Conservation (phyloP, 2,888 invertebrate species). For the Drosophila leonis region DNA sequence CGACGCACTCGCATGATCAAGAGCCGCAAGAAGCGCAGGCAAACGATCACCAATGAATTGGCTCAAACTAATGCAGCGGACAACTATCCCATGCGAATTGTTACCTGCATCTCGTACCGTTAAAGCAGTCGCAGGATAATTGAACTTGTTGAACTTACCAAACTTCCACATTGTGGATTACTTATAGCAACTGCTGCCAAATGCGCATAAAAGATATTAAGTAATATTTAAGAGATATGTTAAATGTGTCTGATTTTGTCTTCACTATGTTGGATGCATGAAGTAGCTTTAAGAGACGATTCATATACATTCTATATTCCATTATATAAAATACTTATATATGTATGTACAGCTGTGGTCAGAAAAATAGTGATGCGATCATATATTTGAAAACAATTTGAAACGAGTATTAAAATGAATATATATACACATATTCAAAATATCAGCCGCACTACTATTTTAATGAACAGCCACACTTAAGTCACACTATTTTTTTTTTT, state of each 20-base stretch:
- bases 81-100: neutral
- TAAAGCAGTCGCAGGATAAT: too few relatives aligned
- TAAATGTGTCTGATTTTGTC: neutral
- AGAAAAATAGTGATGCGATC: too few relatives aligned
- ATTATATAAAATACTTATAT: neutral
- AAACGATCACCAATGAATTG: neutral
- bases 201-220: neutral
- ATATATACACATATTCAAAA: too few relatives aligned
- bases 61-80: fast-evolving
- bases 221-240: neutral
- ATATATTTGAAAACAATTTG: too few relatives aligned
- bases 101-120: neutral
- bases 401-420: too few relatives aligned
- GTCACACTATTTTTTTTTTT: too few relatives aligned
- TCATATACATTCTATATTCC: neutral
- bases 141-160: neutral
- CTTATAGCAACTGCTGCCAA: neutral
- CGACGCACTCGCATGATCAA: slow-evolving; percentile 12
- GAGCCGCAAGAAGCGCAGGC: slow-evolving; percentile 22
- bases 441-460: too few relatives aligned
- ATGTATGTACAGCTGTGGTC: too few relatives aligned
- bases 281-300: neutral
- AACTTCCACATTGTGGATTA: neutral
- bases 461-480: too few relatives aligned
- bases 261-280: neutral